phyloP scores from a whole-genome alignment of 2,113 vertebrate genomes.

The Bungarus multicinctus region DNA sequence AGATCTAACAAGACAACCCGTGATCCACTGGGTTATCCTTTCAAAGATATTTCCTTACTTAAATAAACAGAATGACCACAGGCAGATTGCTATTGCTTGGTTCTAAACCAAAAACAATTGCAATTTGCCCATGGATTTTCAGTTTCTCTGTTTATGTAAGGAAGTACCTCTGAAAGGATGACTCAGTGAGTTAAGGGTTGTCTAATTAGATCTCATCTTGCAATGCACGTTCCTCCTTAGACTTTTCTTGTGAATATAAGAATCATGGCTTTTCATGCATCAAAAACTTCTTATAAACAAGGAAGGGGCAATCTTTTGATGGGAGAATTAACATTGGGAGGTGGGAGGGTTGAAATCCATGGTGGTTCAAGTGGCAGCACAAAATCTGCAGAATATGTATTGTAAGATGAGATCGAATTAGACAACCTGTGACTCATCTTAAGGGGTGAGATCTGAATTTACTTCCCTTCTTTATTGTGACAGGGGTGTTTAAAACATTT shows the following conservation, averaged over 20 bases:
- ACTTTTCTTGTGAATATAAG: not conserved
- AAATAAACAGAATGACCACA: not conserved
- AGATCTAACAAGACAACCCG: not conserved
- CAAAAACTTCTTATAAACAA: not conserved
- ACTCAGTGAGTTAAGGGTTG: not conserved
- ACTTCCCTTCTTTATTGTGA: not conserved
- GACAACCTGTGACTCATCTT: not conserved
- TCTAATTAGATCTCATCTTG: not conserved
- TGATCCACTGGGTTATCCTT: not conserved
- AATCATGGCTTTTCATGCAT: not conserved
- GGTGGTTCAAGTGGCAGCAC: not conserved
- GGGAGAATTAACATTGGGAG: not conserved
- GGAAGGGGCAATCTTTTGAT: not conserved
- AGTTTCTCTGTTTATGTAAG: not conserved
- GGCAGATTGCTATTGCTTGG: not conserved
- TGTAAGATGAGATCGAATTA: too few relatives aligned
- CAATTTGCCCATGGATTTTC: not conserved
- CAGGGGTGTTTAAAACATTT: not conserved
- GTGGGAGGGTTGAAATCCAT: not conserved
- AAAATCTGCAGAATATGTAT: not conserved
- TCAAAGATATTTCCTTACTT: not conserved
- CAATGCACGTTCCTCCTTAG: not conserved
- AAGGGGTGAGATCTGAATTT: not conserved
- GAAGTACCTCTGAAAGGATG: not conserved
- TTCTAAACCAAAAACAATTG: not conserved